These are phyloP conservation scores for Pseudochromis fuscus DNA, from an alignment of 2,797 vertebrate genomes.

Conservation along the genomic window DNA sequence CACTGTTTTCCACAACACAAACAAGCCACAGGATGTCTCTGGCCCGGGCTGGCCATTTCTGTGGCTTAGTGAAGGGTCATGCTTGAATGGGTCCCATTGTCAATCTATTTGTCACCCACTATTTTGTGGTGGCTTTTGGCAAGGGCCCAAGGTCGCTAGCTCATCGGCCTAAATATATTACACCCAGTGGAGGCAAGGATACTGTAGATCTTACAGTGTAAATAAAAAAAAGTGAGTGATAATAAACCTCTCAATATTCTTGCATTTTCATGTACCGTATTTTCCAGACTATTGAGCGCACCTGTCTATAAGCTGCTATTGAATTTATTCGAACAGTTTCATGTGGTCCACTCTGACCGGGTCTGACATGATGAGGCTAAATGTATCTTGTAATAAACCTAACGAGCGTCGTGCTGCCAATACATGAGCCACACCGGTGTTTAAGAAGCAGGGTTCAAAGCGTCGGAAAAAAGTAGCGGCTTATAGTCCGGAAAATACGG, in stretches of 20 bases:
- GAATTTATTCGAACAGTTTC: no score
- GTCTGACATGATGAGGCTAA: no score
- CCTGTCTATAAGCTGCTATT: no score
- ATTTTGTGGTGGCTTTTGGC: constrained; percentile 80
- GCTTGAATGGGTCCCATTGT: constrained; percentile 83
- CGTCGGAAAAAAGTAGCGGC: no score
- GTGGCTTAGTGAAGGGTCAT: constrained; percentile 68
- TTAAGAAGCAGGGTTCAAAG: no score
- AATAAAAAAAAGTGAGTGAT: constrained; percentile 61
- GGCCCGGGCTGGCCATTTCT: constrained; percentile 62
- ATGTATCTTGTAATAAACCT: no score
- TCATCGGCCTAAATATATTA: constrained; percentile 80
- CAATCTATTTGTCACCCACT: constrained; percentile 83
- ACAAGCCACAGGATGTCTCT: constrained; percentile 73
- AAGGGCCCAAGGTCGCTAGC: constrained; percentile 68
- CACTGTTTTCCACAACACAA: constrained; percentile 83
- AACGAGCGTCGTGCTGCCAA: no score
- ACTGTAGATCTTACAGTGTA: constrained; percentile 44
- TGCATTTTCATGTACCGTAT: neutral
- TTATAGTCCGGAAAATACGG: no score
- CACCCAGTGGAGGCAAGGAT: constrained; percentile 40
- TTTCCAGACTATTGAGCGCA: no score
- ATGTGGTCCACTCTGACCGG: no score
- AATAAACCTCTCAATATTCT: constrained; percentile 5
- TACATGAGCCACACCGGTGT: no score